Conservation (phyloP, 2,113 vertebrate species). For the Atrichornis clamosus region DNA sequence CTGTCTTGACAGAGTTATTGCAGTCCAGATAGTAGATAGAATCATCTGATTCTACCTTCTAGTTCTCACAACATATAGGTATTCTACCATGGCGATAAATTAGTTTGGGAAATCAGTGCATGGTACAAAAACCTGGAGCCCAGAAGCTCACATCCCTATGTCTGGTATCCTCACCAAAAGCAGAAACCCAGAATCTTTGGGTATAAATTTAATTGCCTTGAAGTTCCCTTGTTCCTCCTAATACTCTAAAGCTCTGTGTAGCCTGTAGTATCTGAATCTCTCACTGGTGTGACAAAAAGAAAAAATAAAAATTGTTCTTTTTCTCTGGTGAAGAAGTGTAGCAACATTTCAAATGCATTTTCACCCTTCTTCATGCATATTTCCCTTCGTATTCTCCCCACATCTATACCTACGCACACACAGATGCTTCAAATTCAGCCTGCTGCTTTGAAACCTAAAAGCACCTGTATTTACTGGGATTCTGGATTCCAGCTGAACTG, state of each 20-base stretch:
- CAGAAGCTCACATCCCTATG: fast-evolving
- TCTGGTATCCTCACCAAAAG: background rate
- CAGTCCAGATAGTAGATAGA: background rate
- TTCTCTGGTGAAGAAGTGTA: background rate
- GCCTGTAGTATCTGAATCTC: background rate
- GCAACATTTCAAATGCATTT: background rate
- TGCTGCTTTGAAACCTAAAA: background rate
- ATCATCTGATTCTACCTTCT: background rate
- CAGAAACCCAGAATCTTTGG: background rate
- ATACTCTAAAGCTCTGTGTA: background rate
- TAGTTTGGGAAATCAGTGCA: background rate
- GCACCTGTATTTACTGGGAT: background rate
- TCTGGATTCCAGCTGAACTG: background rate
- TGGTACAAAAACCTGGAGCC: background rate
- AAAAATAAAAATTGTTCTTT: background rate
- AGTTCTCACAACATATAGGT: background rate
- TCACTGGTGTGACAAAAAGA: background rate
- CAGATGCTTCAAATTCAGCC: background rate
- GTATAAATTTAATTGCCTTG: background rate
- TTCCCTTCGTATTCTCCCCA: background rate
- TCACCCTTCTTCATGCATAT: background rate
- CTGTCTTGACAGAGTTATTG: background rate
- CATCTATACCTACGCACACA: background rate
- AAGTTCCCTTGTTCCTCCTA: background rate
- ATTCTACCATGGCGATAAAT: background rate